phyloP scores from a whole-genome alignment of 2,888 invertebrate genomes.

The Esperia sulphurella region DNA sequence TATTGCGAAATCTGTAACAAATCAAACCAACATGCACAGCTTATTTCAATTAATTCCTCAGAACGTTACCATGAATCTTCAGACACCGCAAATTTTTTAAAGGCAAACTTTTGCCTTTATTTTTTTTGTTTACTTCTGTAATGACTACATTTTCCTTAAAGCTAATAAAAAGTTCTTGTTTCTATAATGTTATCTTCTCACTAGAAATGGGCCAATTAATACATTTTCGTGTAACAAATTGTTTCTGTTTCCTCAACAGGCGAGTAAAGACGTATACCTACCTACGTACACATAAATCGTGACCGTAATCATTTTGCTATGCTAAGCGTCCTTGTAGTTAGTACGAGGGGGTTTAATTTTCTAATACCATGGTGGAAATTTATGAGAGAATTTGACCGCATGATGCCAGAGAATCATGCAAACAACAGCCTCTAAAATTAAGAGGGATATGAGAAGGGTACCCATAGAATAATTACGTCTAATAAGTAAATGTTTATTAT shows the following conservation, averaged over 20 bases:
- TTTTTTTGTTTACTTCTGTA: no score
- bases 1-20: no score
- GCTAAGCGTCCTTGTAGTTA: constrained; percentile 38
- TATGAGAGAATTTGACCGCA: constrained; percentile 34
- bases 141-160: no score
- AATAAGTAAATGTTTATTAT: no score
- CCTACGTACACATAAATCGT: constrained; percentile 56
- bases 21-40: no score
- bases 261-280: constrained; percentile 31
- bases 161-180: not conserved
- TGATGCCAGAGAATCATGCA: constrained; percentile 20
- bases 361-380: constrained; percentile 38
- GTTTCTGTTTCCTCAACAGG: constrained; percentile 33
- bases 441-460: constrained; percentile 7
- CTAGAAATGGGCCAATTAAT: not conserved
- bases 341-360: constrained; percentile 34
- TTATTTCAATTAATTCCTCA: no score
- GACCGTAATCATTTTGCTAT: constrained; percentile 45
- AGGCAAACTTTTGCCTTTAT: no score
- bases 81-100: no score
- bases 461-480: no score
- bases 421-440: constrained; percentile 19
- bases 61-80: no score
- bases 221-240: constrained; percentile 29
- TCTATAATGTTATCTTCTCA: constrained; percentile 1